Conservation (phyloP, 2,888 invertebrate genomes). For the Drymonia ruficornis region DNA sequence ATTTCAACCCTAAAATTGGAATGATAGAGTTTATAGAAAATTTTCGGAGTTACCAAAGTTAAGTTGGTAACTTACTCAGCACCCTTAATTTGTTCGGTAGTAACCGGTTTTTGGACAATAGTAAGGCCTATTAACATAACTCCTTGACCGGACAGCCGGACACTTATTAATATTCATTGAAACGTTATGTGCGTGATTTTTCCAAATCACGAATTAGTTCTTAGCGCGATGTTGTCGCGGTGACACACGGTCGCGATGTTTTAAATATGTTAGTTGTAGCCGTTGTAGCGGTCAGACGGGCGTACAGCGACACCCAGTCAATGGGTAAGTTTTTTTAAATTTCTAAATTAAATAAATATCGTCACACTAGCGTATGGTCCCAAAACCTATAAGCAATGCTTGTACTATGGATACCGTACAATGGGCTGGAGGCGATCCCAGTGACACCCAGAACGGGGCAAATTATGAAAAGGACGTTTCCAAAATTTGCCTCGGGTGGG, state of each 20-base stretch:
- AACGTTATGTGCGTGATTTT: constrained; percentile 45
- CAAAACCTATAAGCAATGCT: no score
- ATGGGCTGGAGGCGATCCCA: no score
- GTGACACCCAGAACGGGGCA: no score
- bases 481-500: no score
- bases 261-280: constrained; percentile 2
- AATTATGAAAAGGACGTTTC: no score
- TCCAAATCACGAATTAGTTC: constrained; percentile 54
- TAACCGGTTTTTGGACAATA: constrained; percentile 77
- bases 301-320: neutral
- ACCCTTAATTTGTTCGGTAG: constrained; percentile 74
- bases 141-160: constrained; percentile 79
- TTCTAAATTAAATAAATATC: no score
- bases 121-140: constrained; percentile 77
- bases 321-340: constrained; percentile 17
- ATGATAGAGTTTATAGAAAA: constrained; percentile 18
- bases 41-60: constrained; percentile 6
- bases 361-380: no score
- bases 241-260: constrained; percentile 29
- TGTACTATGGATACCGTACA: no score
- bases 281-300: neutral
- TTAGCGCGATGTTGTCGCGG: constrained; percentile 51
- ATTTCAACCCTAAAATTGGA: constrained; percentile 33
- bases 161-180: constrained; percentile 79
- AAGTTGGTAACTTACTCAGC: constrained; percentile 53